Evolutionary conservation across 1,140 invertebrate species (phyloP).

Genomic region (Neelides sp.): DNA sequence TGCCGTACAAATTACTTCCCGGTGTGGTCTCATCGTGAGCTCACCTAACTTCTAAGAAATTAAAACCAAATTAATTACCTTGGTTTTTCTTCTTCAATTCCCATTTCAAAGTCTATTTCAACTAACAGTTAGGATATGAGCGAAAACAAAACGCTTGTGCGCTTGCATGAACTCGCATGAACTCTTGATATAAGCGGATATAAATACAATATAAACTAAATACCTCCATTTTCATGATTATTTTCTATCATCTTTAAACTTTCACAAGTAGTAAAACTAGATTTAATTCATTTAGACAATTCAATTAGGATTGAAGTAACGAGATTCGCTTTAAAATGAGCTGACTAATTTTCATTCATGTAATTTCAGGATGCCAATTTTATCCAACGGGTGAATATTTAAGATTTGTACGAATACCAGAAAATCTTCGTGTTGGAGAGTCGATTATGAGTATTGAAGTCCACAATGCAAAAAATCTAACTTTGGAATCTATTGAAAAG

Average conservation of each 20-base stretch:
- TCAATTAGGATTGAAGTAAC: not conserved
- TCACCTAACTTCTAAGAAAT: too few relatives aligned
- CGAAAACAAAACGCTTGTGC: not conserved
- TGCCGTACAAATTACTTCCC: too few relatives aligned
- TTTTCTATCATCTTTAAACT: not conserved
- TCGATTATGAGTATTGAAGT: conserved; percentile 59
- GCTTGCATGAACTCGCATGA: too few relatives aligned
- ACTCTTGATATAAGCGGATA: not conserved
- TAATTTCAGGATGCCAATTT: conserved; percentile 60
- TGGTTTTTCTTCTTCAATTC: too few relatives aligned
- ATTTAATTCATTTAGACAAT: not conserved
- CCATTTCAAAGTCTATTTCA: not conserved
- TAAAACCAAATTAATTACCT: too few relatives aligned
- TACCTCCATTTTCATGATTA: not conserved
- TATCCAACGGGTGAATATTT: conserved; percentile 61
- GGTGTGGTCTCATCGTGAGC: too few relatives aligned
- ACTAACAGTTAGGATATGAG: not conserved
- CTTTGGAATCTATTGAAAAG: conserved; percentile 56
- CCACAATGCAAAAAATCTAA: conserved; percentile 55
- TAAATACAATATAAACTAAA: not conserved
- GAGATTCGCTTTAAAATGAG: not conserved
- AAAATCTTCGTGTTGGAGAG: conserved; percentile 51
- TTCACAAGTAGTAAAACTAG: not conserved
- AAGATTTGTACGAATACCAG: conserved; percentile 59
- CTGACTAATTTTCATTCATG: not conserved